Conservation (phyloP, 2,797 vertebrate species). For the Sylvia borin region DNA sequence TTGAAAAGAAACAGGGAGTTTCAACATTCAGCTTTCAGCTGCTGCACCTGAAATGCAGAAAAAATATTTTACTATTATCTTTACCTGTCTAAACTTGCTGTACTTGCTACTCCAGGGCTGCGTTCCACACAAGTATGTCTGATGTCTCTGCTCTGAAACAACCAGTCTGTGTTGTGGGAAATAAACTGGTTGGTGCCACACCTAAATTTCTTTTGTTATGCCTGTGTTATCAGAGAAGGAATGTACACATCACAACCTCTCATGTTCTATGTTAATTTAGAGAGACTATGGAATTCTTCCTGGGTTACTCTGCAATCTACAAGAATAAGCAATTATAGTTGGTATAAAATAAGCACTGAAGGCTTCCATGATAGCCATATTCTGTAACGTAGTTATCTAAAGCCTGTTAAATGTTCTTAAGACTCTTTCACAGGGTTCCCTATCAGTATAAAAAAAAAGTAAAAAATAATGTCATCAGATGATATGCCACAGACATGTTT, state of each 20-base stretch:
- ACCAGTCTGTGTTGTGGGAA: neutral
- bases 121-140: neutral
- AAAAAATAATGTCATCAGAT: neutral
- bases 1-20: neutral
- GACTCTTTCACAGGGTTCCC: neutral
- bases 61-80: conserved; percentile 1
- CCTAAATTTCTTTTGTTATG: neutral
- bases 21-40: neutral
- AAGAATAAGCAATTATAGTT: conserved; percentile 15
- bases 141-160: conserved; percentile 14
- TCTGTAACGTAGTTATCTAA: neutral
- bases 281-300: neutral
- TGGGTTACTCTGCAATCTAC: conserved; percentile 28
- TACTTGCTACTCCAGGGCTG: neutral
- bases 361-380: neutral
- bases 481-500: neutral
- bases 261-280: neutral
- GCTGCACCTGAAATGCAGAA: neutral
- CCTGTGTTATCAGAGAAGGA: neutral
- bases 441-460: neutral
- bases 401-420: neutral
- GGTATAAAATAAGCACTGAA: neutral
- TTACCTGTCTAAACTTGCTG: conserved; percentile 38
- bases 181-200: neutral
- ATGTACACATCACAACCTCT: neutral